Base-by-base conservation (phyloP, 2,797 vertebrate species). In the Siniperca undulata region DNA sequence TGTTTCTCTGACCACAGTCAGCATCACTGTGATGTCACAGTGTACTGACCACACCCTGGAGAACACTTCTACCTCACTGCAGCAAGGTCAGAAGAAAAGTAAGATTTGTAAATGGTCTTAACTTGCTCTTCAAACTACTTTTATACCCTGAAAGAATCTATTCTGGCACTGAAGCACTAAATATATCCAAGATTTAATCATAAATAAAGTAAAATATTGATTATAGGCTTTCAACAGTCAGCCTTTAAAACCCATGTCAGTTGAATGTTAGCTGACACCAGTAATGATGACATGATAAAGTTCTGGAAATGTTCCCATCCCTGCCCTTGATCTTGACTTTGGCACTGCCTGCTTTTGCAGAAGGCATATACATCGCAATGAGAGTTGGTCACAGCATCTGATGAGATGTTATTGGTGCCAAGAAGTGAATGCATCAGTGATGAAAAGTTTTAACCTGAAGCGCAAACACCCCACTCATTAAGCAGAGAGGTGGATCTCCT, bases 361-460 rank as follows among this genome's bases (percentile, higher is more conserved):
- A 70, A 66, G 75, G 30, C n/a, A 20, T 16, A 20, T 3, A 10
- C 46, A 12, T 52, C 62, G 60, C 67, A 85, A 80, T 74, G 67
- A 85, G 36, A 74, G 66, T 46, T 13, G 14, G 50, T 73, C 65
- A 34, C 16, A 3, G 53, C 46, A 20, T 72, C 74, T 80, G 76
- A 68, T 81, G 86, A 83, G 81, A 85, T 48, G 82, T 70, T 81
- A 52, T 71, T 27, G 0, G 48, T 76, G 81, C 74, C 79, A 88
- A 71, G 78, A 74, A 36, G 58, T 66, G 64, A 83, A 61, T 14
- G 67, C 42, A 86, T 72, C 85, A 64, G 77, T 81, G 91, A 90
- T 91, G 91, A 92, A 92, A 92, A 67, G 79, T 44, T 87, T 80
- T 74, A 88, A 94, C 80, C 82, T 50, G 68, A 79, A 88, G 82